Evolutionary conservation across 2,888 invertebrate genomes (phyloP).

Genomic region (Byasa hedistus): DNA sequence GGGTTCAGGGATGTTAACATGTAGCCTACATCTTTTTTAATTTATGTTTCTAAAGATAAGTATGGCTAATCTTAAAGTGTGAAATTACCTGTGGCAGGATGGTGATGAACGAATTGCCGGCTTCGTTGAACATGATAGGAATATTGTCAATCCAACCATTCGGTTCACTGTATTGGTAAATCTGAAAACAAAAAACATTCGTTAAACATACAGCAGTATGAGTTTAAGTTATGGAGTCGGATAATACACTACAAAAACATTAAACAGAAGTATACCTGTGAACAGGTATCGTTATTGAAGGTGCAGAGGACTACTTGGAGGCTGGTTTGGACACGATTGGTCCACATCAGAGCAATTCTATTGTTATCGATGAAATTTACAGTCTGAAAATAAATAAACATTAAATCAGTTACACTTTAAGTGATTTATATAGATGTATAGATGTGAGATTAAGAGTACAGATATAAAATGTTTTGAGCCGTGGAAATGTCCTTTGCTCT

Average conservation of each 20-base stretch:
- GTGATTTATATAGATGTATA: neutral
- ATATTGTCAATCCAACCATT: constrained; percentile 91
- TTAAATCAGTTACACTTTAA: neutral
- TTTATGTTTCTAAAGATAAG: neutral
- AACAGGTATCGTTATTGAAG: constrained; percentile 53
- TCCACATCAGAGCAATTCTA: constrained; percentile 89
- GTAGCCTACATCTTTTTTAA: neutral
- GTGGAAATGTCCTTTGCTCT: too few relatives aligned
- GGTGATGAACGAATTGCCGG: constrained; percentile 85
- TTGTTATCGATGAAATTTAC: constrained; percentile 88
- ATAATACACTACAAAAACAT: neutral
- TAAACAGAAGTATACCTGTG: constrained; percentile 44
- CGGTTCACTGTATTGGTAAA: constrained; percentile 65
- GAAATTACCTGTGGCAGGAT: constrained; percentile 83
- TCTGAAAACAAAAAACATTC: constrained; percentile 60
- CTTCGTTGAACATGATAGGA: constrained; percentile 83
- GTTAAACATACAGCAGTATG: neutral
- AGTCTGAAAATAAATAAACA: constrained; percentile 60
- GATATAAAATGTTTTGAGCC: too few relatives aligned
- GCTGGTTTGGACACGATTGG: constrained; percentile 92
- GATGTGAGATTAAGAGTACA: too few relatives aligned
- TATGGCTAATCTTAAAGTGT: neutral
- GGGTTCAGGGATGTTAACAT: too few relatives aligned
- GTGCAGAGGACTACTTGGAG: constrained; percentile 80
- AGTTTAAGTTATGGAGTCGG: neutral